Percentiles rank a stretch among this genome's conserved stretches.
These are phyloP conservation scores for Platygyra sinensis DNA, from an alignment of 64 coral and sea anemone genomes.

Conservation along the genomic window DNA sequence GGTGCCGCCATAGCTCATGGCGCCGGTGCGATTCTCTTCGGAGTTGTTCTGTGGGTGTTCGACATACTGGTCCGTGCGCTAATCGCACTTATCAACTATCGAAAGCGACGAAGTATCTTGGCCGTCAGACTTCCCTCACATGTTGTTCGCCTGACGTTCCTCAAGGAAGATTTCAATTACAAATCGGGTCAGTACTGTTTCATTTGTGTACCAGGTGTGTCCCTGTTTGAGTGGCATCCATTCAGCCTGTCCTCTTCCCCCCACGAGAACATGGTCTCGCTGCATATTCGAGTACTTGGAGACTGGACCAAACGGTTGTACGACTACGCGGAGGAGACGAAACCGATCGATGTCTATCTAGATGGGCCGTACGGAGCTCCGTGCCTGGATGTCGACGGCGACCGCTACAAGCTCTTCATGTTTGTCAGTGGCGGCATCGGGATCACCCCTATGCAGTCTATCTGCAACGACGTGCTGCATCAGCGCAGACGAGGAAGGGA, in stretches of 20 bases:
- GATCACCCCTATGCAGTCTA: slow-evolving; percentile 82
- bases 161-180: slow-evolving; percentile 67
- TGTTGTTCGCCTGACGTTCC: slow-evolving; percentile 74
- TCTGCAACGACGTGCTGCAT: slow-evolving; percentile 74
- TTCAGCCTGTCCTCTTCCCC: slow-evolving; percentile 81
- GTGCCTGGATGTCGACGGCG: slow-evolving; percentile 64
- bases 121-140: slow-evolving; percentile 74
- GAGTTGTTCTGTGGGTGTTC: slow-evolving; percentile 55
- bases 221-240: slow-evolving; percentile 72
- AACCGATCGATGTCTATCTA: slow-evolving; percentile 52
- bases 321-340: slow-evolving; percentile 50
- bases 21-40: slow-evolving; percentile 53
- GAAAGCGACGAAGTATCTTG: slow-evolving; percentile 46
- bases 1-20: slow-evolving; percentile 55
- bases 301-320: slow-evolving; percentile 73
- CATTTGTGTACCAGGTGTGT: slow-evolving; percentile 65
- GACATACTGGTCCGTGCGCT: slow-evolving; percentile 54
- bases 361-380: slow-evolving; percentile 79
- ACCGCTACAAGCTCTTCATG: slow-evolving; percentile 69
- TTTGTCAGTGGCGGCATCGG: slow-evolving; percentile 80
- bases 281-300: slow-evolving; percentile 72
- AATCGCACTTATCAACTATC: slow-evolving; percentile 52
- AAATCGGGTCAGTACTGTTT: slow-evolving; percentile 80
- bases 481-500: slow-evolving; percentile 61
- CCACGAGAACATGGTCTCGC: slow-evolving; percentile 70